A percentile compares a stretch with the other conserved stretches of the same genome.
phyloP scores from a whole-genome alignment of 92 coral and sea anemone genomes.

The Zoanthus gigantus region DNA sequence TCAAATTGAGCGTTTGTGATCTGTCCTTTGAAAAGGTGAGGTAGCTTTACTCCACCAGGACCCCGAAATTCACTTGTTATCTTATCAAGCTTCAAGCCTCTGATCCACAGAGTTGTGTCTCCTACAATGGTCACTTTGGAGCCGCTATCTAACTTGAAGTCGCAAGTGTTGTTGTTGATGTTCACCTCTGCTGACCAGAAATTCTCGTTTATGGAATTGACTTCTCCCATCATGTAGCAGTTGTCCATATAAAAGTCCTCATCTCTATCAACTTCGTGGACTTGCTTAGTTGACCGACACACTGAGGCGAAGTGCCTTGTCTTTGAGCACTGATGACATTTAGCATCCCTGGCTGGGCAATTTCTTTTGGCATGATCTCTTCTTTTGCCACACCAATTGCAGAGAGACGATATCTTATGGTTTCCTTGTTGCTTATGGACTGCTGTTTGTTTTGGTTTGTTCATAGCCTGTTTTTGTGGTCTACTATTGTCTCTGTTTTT shows the following conservation, averaged over 20 bases:
- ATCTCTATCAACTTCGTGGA: background rate
- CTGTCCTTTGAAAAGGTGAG: background rate
- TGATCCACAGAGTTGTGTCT: background rate
- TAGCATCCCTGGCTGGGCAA: slow-evolving; percentile 2
- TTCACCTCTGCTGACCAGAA: no score
- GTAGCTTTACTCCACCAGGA: background rate
- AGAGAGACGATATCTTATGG: background rate
- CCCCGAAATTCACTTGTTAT: background rate
- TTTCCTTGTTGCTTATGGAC: background rate
- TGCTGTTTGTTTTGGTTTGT: background rate
- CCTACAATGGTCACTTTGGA: background rate
- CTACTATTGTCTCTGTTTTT: background rate
- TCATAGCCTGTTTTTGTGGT: background rate
- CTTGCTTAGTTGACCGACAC: background rate
- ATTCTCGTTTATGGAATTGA: no score
- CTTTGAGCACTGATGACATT: background rate
- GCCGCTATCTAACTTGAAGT: background rate
- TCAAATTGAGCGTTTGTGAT: background rate
- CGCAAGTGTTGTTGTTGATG: background rate
- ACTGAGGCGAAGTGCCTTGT: background rate
- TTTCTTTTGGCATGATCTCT: background rate
- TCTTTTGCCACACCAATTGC: background rate
- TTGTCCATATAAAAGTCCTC: background rate
- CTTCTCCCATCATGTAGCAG: background rate
- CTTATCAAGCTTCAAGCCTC: background rate